Percentiles rank a stretch among this genome's conserved stretches.
phyloP scores from a whole-genome alignment of 2,113 vertebrate genomes.

The Engraulis encrasicolus region DNA sequence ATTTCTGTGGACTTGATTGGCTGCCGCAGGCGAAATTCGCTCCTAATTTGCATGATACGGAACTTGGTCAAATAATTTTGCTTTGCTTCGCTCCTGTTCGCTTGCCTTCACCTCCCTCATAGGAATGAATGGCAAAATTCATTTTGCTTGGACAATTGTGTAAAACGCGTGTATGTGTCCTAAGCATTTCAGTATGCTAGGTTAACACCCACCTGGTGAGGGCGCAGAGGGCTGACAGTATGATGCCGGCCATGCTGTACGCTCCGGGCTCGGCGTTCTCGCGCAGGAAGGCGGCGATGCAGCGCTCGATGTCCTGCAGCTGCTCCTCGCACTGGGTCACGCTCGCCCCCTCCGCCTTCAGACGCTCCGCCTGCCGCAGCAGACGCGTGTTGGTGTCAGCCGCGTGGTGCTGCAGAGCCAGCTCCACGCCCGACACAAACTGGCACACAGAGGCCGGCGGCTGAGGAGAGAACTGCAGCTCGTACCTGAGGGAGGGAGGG shows the following conservation, averaged over 20 bases:
- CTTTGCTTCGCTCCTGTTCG: no score
- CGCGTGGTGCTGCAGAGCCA: slow-evolving; percentile 89
- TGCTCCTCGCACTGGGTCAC: slow-evolving; percentile 91
- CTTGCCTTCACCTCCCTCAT: no score
- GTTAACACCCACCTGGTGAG: slow-evolving; percentile 83
- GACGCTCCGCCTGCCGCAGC: slow-evolving; percentile 87
- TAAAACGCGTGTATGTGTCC: no score
- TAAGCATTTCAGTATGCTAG: slow-evolving; percentile 78
- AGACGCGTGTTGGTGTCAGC: slow-evolving; percentile 87
- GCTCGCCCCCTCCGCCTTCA: slow-evolving; percentile 91
- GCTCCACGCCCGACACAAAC: slow-evolving; percentile 88
- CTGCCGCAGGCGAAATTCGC: no score
- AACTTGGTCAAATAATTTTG: no score
- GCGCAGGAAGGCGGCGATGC: slow-evolving; percentile 90
- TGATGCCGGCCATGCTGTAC: slow-evolving; percentile 88
- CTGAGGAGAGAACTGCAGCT: slow-evolving; percentile 89
- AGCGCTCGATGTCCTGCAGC: slow-evolving; percentile 95
- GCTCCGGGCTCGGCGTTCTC: slow-evolving; percentile 92
- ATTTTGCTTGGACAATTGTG: no score
- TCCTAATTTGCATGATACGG: no score
- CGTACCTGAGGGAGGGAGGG: slow-evolving; percentile 77
- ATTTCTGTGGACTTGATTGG: no score
- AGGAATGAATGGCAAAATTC: no score
- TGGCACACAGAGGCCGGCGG: slow-evolving; percentile 82
- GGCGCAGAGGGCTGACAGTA: slow-evolving; percentile 90